Conservation (phyloP, 2,888 invertebrate species). For the Agrenia bidenticulata region DNA sequence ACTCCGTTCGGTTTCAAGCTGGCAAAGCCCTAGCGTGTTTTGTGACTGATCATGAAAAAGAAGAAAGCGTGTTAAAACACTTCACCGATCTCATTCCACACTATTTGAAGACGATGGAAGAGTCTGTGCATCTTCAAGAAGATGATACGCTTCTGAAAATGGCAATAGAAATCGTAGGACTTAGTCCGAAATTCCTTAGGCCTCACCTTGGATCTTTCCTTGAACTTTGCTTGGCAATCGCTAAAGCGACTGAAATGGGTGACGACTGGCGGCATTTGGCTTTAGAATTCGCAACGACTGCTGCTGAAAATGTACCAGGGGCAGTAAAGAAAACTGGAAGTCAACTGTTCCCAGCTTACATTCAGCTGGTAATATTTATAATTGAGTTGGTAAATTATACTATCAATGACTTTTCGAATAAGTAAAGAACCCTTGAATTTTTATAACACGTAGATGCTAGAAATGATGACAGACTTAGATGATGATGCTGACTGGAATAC, state of each 20-base stretch:
- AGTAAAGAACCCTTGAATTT: conserved; percentile 68
- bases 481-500: conserved; percentile 77
- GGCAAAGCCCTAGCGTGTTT: conserved; percentile 67
- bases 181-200: conserved; percentile 86
- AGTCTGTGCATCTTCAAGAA: conserved; percentile 59
- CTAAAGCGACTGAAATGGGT: conserved; percentile 33
- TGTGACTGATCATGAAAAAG: conserved; percentile 89
- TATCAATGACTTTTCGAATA: neutral
- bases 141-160: conserved; percentile 91
- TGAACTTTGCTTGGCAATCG: conserved; percentile 70
- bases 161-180: conserved; percentile 90
- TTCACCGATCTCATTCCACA: conserved; percentile 78
- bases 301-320: conserved; percentile 92
- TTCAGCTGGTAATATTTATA: conserved; percentile 53
- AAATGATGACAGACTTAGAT: conserved; percentile 86
- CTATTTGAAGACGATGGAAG: conserved; percentile 54
- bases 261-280: conserved; percentile 50
- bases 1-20: conserved; percentile 58
- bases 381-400: neutral
- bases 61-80: conserved; percentile 82
- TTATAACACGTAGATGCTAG: conserved; percentile 80
- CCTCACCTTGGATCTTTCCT: conserved; percentile 83
- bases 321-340: conserved; percentile 92
- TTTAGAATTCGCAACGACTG: conserved; percentile 63
- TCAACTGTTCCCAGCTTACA: conserved; percentile 68